These are phyloP conservation scores for Perithous albicinctus DNA, from an alignment of 2,888 invertebrate genomes.

Conservation along the genomic window DNA sequence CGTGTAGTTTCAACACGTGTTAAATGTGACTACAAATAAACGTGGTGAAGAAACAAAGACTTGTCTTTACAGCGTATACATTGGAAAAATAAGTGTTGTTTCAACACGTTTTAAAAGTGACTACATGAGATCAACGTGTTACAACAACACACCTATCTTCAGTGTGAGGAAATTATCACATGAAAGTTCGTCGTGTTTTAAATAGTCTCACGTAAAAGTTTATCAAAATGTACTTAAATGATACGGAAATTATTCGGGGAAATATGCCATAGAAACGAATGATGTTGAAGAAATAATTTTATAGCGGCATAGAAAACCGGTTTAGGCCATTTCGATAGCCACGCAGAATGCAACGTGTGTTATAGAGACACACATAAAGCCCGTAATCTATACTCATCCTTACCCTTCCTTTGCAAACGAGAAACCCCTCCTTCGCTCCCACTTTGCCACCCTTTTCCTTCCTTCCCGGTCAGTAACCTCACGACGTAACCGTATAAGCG, in stretches of 20 bases:
- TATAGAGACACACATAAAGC: neutral
- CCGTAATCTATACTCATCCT: neutral
- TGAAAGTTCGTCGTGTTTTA: slow-evolving; percentile 8
- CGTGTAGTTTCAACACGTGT: too few species aligned
- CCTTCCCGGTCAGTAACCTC: slow-evolving; percentile 77
- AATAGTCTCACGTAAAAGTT: neutral
- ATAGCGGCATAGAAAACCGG: slow-evolving; percentile 3
- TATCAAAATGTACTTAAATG: neutral
- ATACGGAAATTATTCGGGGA: neutral
- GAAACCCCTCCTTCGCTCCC: slow-evolving; percentile 20
- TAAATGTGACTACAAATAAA: too few species aligned
- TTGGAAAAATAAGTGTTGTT: too few species aligned
- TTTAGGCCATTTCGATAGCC: neutral
- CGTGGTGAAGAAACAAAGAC: too few species aligned
- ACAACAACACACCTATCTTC: too few species aligned
- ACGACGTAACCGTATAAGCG: slow-evolving; percentile 52
- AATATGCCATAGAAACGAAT: neutral
- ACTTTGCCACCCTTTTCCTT: slow-evolving; percentile 64
- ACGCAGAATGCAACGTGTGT: neutral
- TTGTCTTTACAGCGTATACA: too few species aligned
- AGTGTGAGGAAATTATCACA: neutral
- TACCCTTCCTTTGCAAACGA: slow-evolving; percentile 25
- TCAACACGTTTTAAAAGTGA: too few species aligned
- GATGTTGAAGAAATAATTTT: neutral
- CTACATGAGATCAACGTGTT: too few species aligned